A percentile compares a stretch with the other conserved stretches of the same genome.
Conservation (phyloP, 37 sponge, comb jelly and placozoan species). For the Oscarella lobularis region DNA sequence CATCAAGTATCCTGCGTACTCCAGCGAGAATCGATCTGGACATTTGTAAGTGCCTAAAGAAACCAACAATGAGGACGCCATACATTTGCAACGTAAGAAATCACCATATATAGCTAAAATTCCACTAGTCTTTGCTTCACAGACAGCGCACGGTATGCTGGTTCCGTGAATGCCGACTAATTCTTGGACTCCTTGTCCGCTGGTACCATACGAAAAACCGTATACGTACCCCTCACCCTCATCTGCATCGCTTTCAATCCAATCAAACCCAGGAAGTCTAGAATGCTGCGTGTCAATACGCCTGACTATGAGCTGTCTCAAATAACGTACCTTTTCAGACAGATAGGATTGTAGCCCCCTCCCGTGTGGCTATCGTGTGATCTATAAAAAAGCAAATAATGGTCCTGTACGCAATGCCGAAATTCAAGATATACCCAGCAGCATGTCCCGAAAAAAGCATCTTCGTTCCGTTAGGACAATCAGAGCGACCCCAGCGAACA, state of each 20-base stretch:
- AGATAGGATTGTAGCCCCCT: background rate
- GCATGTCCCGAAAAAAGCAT: background rate
- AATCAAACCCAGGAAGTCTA: background rate
- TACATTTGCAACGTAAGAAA: too few species aligned
- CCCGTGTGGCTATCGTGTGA: background rate
- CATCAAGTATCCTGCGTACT: background rate
- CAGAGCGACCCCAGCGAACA: background rate
- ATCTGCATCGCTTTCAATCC: background rate
- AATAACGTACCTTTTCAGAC: background rate
- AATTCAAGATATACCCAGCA: background rate
- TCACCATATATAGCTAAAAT: too few species aligned
- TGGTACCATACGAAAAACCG: background rate
- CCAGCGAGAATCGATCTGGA: background rate
- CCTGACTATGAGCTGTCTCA: too few species aligned
- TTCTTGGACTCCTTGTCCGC: background rate
- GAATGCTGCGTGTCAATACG: too few species aligned
- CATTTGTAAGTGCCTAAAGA: background rate
- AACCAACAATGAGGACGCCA: too few species aligned
- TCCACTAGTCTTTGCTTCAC: background rate
- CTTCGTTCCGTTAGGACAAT: background rate
- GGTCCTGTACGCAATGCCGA: too few species aligned
- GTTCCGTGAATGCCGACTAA: background rate
- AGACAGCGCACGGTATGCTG: background rate
- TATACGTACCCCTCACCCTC: background rate
- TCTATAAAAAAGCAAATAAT: too few species aligned